Base-by-base conservation (phyloP, 2,113 vertebrate genomes). In the Blennius ocellaris region DNA sequence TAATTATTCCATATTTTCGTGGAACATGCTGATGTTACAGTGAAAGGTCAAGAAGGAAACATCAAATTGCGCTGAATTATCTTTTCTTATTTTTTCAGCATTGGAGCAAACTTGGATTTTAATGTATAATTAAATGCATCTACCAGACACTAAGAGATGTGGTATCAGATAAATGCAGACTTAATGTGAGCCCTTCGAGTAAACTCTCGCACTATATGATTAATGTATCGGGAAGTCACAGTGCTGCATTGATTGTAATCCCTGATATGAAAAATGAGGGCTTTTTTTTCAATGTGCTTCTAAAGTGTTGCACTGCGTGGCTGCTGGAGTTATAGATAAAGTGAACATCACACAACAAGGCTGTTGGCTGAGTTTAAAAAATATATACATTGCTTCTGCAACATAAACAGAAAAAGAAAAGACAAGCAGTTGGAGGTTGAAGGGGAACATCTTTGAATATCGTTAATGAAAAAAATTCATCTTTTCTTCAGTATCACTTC, bases 281-380 rank as follows among this genome's bases (percentile, higher is more conserved):
- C 39, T 65, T 79, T 61, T 49, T 38, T 16, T 65, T 41, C 63
- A 38, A 30, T 50, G 15, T 45, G 38, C 65, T 73, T 58, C 69
- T 16, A 21, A 80, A 38, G 40, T 77, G 49, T 78, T 69, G 51
- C 69, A 47, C 72, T 58, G 62, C 78, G 65, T 82, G 68, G 63
- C 64, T 80, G 50, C 55, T 58, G 56, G 67, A 54, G 69, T 59
- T 67, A 30, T 30, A 30, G 67, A 86, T 86, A 67, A 82, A 78
- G 65, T 48, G 64, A 80, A 77, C 7, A 10, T 83, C 57, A 63
- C 52, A 85, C 53, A 68, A 76, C 11, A 55, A 14, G 16, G 63
- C 56, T 41, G 70, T 74, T 81, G 72, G 69, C 53, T 69, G 80
- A 83, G 76, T 85, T 85, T 83, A 77, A 87, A 65, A 74, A 69